Percentiles rank a stretch among this genome's conserved stretches.
phyloP scores from a whole-genome alignment of 2,797 vertebrate species.

The Parauchenoglanis ngamensis region DNA sequence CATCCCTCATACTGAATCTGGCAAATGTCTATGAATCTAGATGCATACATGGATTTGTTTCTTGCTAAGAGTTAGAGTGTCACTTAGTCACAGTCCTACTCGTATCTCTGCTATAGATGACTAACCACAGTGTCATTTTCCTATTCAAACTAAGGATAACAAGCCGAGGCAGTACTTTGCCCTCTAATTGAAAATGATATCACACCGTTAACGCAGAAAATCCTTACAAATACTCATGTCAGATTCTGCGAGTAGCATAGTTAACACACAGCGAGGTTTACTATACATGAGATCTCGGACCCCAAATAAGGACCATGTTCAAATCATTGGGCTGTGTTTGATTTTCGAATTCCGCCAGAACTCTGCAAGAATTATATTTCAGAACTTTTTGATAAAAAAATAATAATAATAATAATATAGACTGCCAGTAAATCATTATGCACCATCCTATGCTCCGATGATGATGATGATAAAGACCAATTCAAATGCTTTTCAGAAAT shows the following conservation, averaged over 20 bases:
- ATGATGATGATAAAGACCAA: not conserved
- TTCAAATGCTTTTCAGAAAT: not conserved
- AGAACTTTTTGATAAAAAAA: not conserved
- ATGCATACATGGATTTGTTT: not conserved
- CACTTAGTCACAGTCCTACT: slow-evolving; percentile 12
- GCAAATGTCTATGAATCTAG: not conserved
- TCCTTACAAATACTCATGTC: not conserved
- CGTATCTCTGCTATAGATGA: not conserved
- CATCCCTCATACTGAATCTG: not conserved
- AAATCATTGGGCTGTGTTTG: not conserved
- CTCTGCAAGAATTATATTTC: not conserved
- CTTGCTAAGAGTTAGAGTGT: not conserved
- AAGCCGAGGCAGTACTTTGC: not conserved
- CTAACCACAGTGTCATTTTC: slow-evolving; percentile 3
- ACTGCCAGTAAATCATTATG: not conserved
- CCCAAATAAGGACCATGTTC: not conserved
- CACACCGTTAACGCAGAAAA: not conserved
- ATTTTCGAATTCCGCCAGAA: not conserved
- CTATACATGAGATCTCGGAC: not conserved
- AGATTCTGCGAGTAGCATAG: not conserved
- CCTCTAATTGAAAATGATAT: not conserved
- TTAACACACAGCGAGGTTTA: not conserved
- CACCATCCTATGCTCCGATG: not conserved
- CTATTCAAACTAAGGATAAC: not conserved
- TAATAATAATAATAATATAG: not conserved